phyloP scores from a whole-genome alignment of 2,113 vertebrate species.

The Callopanchax toddi region DNA sequence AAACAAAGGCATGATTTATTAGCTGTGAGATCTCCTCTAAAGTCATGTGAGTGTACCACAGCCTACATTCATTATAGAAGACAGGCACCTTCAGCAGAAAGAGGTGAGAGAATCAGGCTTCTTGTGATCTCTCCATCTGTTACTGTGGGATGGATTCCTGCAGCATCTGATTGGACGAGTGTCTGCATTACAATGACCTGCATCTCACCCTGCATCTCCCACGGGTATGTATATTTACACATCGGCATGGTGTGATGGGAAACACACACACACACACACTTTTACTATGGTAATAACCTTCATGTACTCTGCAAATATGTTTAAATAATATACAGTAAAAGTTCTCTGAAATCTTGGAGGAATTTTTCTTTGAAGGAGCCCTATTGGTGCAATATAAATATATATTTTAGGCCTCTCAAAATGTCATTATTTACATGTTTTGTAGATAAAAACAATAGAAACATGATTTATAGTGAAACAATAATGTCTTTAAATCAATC shows the following conservation, averaged over 20 bases:
- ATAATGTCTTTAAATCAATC: no score
- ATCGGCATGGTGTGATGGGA: no score
- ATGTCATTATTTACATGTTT: no score
- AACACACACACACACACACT: no score
- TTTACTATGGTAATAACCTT: not conserved
- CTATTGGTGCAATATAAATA: no score
- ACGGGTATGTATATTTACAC: not conserved
- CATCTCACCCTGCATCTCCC: slow-evolving; percentile 22
- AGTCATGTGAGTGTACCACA: slow-evolving; percentile 7
- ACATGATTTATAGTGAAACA: no score
- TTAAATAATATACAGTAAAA: not conserved
- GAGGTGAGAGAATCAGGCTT: slow-evolving; percentile 49
- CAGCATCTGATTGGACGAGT: slow-evolving; percentile 54
- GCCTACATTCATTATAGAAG: slow-evolving; percentile 41
- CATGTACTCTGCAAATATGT: not conserved
- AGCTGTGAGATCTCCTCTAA: not conserved
- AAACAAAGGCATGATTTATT: not conserved
- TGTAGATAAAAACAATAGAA: no score
- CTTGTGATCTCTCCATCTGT: slow-evolving; percentile 58
- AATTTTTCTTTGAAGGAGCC: slow-evolving; percentile 29
- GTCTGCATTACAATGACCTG: slow-evolving; percentile 63
- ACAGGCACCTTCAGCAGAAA: slow-evolving; percentile 40
- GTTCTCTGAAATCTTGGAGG: no score
- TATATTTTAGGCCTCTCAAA: no score
- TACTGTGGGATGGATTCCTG: slow-evolving; percentile 59